These are phyloP conservation scores for Danaus chrysippus DNA, from an alignment of 2,888 invertebrate species.

Conservation along the genomic window DNA sequence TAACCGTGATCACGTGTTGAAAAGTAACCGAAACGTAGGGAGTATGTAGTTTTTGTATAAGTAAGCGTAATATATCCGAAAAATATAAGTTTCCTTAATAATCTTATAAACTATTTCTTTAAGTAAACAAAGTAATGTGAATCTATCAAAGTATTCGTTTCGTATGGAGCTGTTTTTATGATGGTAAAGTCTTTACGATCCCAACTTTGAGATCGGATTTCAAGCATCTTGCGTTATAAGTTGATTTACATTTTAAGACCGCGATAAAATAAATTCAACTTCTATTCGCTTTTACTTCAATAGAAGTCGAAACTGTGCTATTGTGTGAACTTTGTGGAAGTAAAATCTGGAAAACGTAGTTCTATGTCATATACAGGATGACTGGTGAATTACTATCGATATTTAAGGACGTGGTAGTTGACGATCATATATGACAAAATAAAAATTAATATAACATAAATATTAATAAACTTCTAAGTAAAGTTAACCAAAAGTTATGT, in stretches of 20 bases:
- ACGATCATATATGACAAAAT: too few species aligned
- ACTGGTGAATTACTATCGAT: too few species aligned
- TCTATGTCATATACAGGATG: conserved; percentile 14
- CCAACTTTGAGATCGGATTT: conserved; percentile 1
- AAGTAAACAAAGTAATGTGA: background rate
- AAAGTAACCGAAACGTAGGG: too few species aligned
- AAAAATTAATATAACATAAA: too few species aligned
- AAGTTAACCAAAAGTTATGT: too few species aligned
- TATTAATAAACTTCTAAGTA: too few species aligned
- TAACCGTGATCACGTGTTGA: too few species aligned
- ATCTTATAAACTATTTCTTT: too few species aligned
- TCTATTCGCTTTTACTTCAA: background rate
- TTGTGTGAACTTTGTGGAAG: background rate
- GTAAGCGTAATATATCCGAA: too few species aligned
- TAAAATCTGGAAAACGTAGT: conserved; percentile 1
- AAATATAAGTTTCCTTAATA: too few species aligned
- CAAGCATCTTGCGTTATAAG: conserved; percentile 1
- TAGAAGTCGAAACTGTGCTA: conserved; percentile 15
- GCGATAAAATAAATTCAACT: conserved; percentile 2
- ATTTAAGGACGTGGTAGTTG: too few species aligned
- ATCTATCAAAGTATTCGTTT: background rate
- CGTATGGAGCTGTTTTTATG: background rate
- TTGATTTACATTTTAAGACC: conserved; percentile 3
- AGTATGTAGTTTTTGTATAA: too few species aligned
- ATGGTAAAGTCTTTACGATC: background rate